A percentile compares a stretch with the other conserved stretches of the same genome.
Conservation (phyloP, 1,140 invertebrate species). For the Cotesia glomerata region DNA sequence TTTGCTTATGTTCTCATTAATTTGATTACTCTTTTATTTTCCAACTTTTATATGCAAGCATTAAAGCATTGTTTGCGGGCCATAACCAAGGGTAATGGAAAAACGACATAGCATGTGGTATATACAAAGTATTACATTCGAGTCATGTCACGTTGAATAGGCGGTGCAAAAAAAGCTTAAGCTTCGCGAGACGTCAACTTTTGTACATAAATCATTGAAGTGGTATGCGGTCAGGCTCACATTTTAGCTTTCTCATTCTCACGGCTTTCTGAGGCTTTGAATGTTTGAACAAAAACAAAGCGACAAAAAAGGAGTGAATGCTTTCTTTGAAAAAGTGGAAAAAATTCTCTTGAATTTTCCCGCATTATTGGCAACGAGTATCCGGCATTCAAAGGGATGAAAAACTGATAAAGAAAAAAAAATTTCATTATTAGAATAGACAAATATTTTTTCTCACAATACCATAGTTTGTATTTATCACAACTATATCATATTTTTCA, state of each 20-base stretch:
- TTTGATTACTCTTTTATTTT: too few relatives aligned
- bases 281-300: not conserved
- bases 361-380: too few relatives aligned
- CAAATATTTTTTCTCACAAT: too few relatives aligned
- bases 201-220: conserved; percentile 27
- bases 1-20: too few relatives aligned
- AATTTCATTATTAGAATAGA: too few relatives aligned
- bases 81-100: not conserved
- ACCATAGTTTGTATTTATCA: too few relatives aligned
- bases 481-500: too few relatives aligned
- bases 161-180: conserved; percentile 22
- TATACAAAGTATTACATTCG: conserved; percentile 14
- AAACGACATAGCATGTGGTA: conserved; percentile 10
- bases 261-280: not conserved
- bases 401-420: too few relatives aligned
- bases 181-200: conserved; percentile 7
- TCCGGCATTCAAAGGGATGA: too few relatives aligned
- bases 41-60: too few relatives aligned
- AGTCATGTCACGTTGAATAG: conserved; percentile 20
- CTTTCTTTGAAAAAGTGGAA: too few relatives aligned
- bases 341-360: too few relatives aligned
- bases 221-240: not conserved
- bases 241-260: not conserved
- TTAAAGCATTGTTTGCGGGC: not conserved
- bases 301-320: not conserved